Conservation (phyloP, 2,113 vertebrate species). For the Scomber colias region DNA sequence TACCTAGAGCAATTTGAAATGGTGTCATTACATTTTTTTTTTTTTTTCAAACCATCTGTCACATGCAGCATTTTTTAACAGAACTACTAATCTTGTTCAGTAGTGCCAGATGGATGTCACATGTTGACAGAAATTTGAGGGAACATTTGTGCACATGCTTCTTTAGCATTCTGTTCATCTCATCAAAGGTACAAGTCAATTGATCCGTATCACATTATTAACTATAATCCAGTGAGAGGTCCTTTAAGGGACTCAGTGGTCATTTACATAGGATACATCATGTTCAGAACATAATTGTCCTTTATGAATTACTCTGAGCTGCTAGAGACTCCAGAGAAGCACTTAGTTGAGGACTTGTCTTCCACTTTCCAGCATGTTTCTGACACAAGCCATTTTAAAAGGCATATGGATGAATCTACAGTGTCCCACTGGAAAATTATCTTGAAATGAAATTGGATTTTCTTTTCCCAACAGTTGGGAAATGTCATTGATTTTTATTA, state of each 20-base stretch:
- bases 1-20: slow-evolving; percentile 32
- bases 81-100: slow-evolving; percentile 29
- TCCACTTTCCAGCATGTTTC: background rate
- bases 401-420: background rate
- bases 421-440: slow-evolving; percentile 5
- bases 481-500: slow-evolving; percentile 13
- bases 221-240: slow-evolving; percentile 24
- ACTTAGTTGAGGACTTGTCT: background rate
- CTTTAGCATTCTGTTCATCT: slow-evolving; percentile 34
- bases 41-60: slow-evolving; percentile 52
- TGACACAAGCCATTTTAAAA: slow-evolving; percentile 3
- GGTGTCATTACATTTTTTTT: slow-evolving; percentile 4
- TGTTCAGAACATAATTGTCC: slow-evolving; percentile 14
- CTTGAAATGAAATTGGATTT: slow-evolving; percentile 7
- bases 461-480: background rate
- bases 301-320: background rate
- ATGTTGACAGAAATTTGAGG: slow-evolving; percentile 47
- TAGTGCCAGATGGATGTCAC: slow-evolving; percentile 20
- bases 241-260: slow-evolving; percentile 16
- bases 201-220: slow-evolving; percentile 29
- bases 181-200: slow-evolving; percentile 33
- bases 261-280: slow-evolving; percentile 21
- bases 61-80: slow-evolving; percentile 42
- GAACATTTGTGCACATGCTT: slow-evolving; percentile 43
- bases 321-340: background rate